Evolutionary conservation across 1,140 invertebrate genomes (phyloP), one percentile per base, ranked within the genome.

Genomic region (Drosophila nikananu): DNA sequence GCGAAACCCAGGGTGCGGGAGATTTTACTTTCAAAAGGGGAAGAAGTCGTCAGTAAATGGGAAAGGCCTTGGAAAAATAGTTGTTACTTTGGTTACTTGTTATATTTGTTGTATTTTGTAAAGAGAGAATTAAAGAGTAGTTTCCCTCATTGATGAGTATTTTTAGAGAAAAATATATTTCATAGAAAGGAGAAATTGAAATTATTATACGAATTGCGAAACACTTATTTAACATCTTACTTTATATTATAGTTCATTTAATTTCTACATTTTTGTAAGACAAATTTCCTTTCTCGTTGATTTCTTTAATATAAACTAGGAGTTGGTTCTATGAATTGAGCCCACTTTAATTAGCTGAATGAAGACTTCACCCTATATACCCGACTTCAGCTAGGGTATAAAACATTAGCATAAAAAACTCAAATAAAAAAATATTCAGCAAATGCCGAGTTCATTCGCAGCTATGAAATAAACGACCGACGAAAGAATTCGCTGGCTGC

Each of bases 361-460:
- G 2, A 21, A 5, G 9, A 44, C 5, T 2, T 7, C 12, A 44
- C 2, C 41, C 19, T 27, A 60, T 60, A 77, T 48, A 57, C 74
- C 52, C 73, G 1, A n/a, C 13, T 42, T 48, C 1, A 41, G 3
- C 13, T 21, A 77, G 62, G n/a, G 62, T 68, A 77, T 57, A 71
- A 51, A 48, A 46, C 63, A 78, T 89, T 87, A 89, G 77, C 80
- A 79, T 83, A 81, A 72, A 83, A 67, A 67, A 59, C 64, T 77
- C 54, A 76, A 68, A 72, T 75, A 27, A 49, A 49, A 68, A 73
- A 77, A 79, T 81, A 77, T 58, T 81, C 59, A 41, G 42, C 63
- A 49, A 57, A 44, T 81, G 72, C 63, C 63, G 76, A 70, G 64
- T 63, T 70, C 32, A 41, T 49, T 58, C 37, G 52, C 41, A 59